Conservation (phyloP, 2,888 invertebrate species). For the Amaurobius ferox region DNA sequence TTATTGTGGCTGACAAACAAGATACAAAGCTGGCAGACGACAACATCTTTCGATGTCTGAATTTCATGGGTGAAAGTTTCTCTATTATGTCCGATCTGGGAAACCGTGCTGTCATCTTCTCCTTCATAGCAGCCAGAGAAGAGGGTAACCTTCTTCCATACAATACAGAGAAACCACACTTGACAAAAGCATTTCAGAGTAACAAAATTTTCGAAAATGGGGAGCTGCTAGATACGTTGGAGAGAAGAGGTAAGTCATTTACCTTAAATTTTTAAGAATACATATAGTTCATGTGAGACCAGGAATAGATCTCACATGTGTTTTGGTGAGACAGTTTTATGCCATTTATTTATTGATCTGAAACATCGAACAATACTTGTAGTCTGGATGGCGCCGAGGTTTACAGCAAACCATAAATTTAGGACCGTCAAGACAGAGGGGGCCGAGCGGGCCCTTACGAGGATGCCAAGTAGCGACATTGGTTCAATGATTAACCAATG, state of each 20-base stretch:
- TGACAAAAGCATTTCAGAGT: conserved; percentile 34
- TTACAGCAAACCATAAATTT: no score
- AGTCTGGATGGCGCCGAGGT: no score
- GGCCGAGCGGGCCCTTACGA: no score
- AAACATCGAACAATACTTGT: no score
- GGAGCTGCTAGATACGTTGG: conserved; percentile 44
- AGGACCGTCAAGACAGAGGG: no score
- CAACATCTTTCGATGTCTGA: not conserved
- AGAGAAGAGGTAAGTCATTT: conserved; percentile 37
- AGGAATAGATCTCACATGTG: no score
- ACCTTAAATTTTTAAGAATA: not conserved
- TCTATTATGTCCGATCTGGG: conserved; percentile 28
- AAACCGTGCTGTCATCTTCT: conserved; percentile 34
- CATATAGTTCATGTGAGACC: no score
- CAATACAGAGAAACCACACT: conserved; percentile 32
- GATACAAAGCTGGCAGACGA: conserved; percentile 21
- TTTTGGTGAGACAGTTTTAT: no score
- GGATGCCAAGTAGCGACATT: no score
- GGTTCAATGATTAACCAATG: no score
- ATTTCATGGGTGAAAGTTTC: conserved; percentile 19
- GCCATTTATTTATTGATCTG: no score
- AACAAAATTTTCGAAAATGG: conserved; percentile 42
- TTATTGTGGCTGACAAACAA: no score
- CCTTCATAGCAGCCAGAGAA: conserved; percentile 38
- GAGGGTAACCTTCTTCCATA: conserved; percentile 22